Evolutionary conservation across 23 tunicate species (phyloP), one percentile per base, ranked within the genome.

Genomic region (Styela clava): DNA sequence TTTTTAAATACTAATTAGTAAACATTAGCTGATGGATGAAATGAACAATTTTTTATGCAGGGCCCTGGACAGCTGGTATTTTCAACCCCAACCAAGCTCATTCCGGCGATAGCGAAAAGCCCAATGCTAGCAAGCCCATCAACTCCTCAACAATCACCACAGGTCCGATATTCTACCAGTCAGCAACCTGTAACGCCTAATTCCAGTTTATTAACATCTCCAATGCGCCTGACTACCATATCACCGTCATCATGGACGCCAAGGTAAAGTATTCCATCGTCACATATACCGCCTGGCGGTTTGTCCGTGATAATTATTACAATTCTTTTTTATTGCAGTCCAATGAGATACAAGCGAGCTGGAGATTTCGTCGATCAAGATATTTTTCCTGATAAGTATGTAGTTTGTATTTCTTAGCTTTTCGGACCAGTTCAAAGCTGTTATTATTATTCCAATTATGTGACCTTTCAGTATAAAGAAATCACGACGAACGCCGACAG

Each of bases 401-500:
- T 69, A 33, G 5, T 70, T 69, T 35, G 19, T 69, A 28, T 24
- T 29, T 28, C 2, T 1, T 30, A 24, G 52, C 32, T 27, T 16
- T 22, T 16, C n/a, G 0, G 1, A 22, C 30, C 16, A 67, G 31
- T 18, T 1, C 71, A 29, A 67, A 67, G 22, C 23, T 24, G 12
- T 44, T 5, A 44, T 44, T 44, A 44, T 44, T 44, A 44, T 12
- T n/a, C n/a, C n/a, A n/a, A n/a, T 44, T 44, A 44, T 33, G 0
- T 73, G 30, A 1, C 1, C 2, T 24, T 73, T 31, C 65, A 76
- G 81, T 30, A 29, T 52, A 20, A 76, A 76, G 52, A 76, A 44
- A 56, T 83, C 87, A 7, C 63, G 86, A n/a, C 78, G 98, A 31
- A 68, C 82, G 22, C 87, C 92, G 27, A 68, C 84, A 32, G 73